Base-by-base conservation (phyloP, 2,888 invertebrate genomes). In the Cephonodes hylas region DNA sequence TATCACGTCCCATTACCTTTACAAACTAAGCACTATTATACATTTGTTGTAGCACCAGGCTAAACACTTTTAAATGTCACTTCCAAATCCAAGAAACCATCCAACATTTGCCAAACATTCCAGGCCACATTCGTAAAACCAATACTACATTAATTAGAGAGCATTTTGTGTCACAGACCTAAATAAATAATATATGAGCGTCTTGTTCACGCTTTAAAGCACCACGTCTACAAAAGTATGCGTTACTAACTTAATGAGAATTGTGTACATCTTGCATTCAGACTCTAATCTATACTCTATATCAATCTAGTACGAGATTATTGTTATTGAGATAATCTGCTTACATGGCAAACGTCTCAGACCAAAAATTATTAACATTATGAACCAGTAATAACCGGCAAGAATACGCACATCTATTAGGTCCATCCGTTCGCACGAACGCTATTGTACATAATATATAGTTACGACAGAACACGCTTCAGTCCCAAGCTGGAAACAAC, bases 11-110 rank as follows among this genome's bases (percentile, higher is more conserved):
- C 62, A 63, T 63, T 65, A 63, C 60, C 58, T 61, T 68, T 66
- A 66, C 60, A 63, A 48, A 67, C 68, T 71, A 65, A 64, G 42
- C 10, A 60, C 59, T 71, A 74, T 60, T 48, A 67, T 64, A 75
- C 31, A 53, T 53, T 18, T 53, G 53, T 53, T 18, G 18, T 76
- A 78, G 78, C 78, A 78, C 78, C 78, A 72, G 72, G 72, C 78
- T 71, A 74, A 72, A 72, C 69, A 69, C 63, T 62, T 56, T 62
- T 68, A 20, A 60, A 34, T 42, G 45, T 66, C 64, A 48, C 48
- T 48, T 18, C 8, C 27, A 18, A 18, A 8, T 27, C 10, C 31
- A 27, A 53, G 53, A 65, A 62, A 61, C 18, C 31, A 10, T 53
- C 53, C 4, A 7, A 15, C 15, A 18, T 10, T 18, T 3, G 8